phyloP scores from a whole-genome alignment of 2,113 vertebrate species.

The Chionis minor region DNA sequence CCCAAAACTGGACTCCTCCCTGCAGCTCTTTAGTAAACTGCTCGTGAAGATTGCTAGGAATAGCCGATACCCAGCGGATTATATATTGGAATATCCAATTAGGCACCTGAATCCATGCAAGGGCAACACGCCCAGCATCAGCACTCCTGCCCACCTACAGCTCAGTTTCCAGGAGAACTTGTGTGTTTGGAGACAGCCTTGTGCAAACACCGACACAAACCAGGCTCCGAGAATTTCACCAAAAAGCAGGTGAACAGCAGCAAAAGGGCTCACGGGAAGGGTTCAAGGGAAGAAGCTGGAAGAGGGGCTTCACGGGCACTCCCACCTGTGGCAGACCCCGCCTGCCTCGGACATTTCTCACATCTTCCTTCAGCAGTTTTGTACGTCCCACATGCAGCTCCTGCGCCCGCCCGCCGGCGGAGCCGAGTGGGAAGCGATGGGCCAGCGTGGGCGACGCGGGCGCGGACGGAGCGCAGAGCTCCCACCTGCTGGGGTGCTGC shows the following conservation, averaged over 20 bases:
- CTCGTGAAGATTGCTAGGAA: too few relatives aligned
- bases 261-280: accelerated
- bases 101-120: not conserved
- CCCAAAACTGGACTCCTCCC: not conserved
- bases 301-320: not conserved
- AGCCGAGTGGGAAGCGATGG: accelerated
- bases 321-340: not conserved
- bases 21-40: too few relatives aligned
- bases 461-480: too few relatives aligned
- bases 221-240: too few relatives aligned
- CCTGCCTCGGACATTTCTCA: not conserved
- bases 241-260: too few relatives aligned
- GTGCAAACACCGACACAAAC: accelerated
- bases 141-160: not conserved
- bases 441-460: accelerated
- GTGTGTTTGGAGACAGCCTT: not conserved
- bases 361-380: accelerated
- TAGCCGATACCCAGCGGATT: accelerated
- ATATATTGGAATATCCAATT: too few relatives aligned
- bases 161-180: not conserved
- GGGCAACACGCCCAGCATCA: accelerated
- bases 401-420: too few relatives aligned
- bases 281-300: not conserved
- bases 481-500: accelerated
- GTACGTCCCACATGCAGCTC: accelerated